A percentile compares a stretch with the other conserved stretches of the same genome.
phyloP scores from a whole-genome alignment of 2,113 vertebrate species.

The Odobenus rosmarus region DNA sequence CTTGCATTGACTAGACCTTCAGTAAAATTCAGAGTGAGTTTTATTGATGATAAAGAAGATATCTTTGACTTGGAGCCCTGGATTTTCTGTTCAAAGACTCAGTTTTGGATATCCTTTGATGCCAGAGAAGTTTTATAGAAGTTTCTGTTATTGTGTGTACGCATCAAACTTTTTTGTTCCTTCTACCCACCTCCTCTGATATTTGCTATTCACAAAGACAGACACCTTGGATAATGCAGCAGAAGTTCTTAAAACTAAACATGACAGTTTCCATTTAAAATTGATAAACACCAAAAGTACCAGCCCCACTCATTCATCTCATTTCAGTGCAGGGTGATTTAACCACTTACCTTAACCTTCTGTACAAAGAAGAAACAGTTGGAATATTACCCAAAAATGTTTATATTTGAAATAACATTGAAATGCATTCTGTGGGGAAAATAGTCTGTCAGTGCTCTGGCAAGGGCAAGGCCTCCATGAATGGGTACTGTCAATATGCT shows the following conservation, averaged over 20 bases:
- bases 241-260: conserved; percentile 10
- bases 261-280: conserved; percentile 36
- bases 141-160: neutral
- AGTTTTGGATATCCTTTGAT: neutral
- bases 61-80: neutral
- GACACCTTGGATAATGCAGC: conserved; percentile 32
- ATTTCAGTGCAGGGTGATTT: neutral
- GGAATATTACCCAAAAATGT: neutral
- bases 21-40: neutral
- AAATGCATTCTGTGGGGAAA: conserved; percentile 47
- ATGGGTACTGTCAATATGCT: conserved; percentile 39
- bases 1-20: neutral
- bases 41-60: neutral
- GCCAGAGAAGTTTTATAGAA: neutral
- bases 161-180: conserved; percentile 31
- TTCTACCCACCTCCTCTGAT: neutral
- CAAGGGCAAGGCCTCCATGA: conserved; percentile 51
- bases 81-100: neutral
- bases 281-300: neutral
- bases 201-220: neutral
- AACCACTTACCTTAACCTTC: conserved; percentile 45
- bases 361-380: conserved; percentile 42
- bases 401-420: conserved; percentile 54
- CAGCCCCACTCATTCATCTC: neutral
- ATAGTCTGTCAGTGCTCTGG: conserved; percentile 14